phyloP scores from a whole-genome alignment of 2,113 vertebrate genomes.

The Nipponia nippon region DNA sequence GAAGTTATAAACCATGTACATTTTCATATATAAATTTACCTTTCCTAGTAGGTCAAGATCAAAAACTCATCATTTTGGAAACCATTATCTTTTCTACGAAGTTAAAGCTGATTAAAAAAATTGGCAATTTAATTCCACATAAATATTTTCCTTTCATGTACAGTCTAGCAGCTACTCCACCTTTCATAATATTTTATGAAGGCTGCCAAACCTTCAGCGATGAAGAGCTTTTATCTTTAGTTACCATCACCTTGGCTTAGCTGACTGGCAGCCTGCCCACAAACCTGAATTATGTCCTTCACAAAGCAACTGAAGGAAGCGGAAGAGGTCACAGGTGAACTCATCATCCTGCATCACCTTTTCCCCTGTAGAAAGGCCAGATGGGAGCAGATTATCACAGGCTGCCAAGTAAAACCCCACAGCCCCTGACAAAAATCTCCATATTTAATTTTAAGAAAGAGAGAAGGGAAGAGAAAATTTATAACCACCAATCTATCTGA shows the following conservation, averaged over 20 bases:
- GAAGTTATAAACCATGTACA: neutral
- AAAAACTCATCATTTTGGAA: neutral
- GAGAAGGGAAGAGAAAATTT: conserved; percentile 4
- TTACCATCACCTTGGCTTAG: neutral
- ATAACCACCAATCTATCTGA: conserved; percentile 65
- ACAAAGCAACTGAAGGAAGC: conserved; percentile 93
- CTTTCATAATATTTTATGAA: neutral
- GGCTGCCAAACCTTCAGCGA: neutral
- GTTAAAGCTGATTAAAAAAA: neutral
- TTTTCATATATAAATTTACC: neutral
- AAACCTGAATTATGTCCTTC: conserved; percentile 95
- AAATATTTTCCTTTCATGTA: neutral
- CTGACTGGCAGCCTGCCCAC: conserved; percentile 41
- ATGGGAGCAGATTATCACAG: conserved; percentile 13
- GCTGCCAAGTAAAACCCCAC: neutral
- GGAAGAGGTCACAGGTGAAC: conserved; percentile 96
- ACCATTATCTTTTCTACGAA: neutral
- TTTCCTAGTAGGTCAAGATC: neutral
- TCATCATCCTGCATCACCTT: conserved; percentile 97
- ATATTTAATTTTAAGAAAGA: neutral
- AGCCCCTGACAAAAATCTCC: neutral
- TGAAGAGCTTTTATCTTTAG: neutral
- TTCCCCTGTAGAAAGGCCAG: conserved; percentile 83
- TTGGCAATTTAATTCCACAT: neutral
- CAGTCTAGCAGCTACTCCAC: neutral